Percentiles rank a stretch among this genome's conserved stretches.
Evolutionary conservation across 1,140 invertebrate genomes (phyloP).

Genomic region (Coenobita brevimanus): DNA sequence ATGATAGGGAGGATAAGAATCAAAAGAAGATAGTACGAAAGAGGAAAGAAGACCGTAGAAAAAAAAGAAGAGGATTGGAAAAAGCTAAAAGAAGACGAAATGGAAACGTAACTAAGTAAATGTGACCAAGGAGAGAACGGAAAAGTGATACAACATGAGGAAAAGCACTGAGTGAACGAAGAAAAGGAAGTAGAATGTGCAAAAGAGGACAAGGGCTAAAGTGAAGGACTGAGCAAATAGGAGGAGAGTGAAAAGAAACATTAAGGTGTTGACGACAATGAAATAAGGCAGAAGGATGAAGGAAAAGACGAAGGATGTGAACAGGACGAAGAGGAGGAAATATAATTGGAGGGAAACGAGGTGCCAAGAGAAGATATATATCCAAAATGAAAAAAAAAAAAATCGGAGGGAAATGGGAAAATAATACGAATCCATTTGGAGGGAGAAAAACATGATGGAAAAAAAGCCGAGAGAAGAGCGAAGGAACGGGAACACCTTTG

Average conservation of each 20-base stretch:
- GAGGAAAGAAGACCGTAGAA: neutral
- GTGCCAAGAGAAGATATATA: too few species aligned
- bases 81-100: neutral
- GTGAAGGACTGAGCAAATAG: neutral
- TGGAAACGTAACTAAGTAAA: neutral
- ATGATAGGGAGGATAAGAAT: neutral
- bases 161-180: neutral
- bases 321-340: too few species aligned
- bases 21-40: neutral
- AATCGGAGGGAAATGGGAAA: too few species aligned
- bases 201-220: neutral
- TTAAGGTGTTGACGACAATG: too few species aligned
- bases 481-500: too few species aligned
- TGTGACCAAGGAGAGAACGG: neutral
- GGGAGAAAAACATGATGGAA: too few species aligned
- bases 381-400: too few species aligned
- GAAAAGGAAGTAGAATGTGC: neutral
- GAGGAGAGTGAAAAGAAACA: neutral
- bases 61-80: neutral
- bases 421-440: too few species aligned
- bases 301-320: too few species aligned
- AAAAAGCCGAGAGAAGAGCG: too few species aligned
- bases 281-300: too few species aligned
- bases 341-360: too few species aligned
- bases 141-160: neutral